These are phyloP conservation scores for Caerostris darwini DNA, from an alignment of 1,140 invertebrate species.

Conservation along the genomic window DNA sequence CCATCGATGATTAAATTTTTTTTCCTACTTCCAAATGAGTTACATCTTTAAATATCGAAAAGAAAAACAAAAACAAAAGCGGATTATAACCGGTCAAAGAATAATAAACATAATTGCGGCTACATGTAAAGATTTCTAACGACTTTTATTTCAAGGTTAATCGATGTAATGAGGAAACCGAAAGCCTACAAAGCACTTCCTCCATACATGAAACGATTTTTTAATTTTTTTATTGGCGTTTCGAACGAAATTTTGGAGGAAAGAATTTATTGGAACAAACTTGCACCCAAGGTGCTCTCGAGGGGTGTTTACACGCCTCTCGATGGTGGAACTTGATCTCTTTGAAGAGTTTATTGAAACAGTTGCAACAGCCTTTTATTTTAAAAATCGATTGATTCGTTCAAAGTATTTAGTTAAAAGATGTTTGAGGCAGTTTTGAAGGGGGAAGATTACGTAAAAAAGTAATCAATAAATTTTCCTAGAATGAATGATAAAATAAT, in stretches of 20 bases:
- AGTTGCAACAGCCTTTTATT: not conserved
- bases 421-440: too few species aligned
- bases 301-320: not conserved
- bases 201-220: not conserved
- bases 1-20: not conserved
- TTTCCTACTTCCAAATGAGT: not conserved
- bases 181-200: not conserved
- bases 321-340: not conserved
- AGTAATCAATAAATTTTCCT: too few species aligned
- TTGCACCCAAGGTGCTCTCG: not conserved
- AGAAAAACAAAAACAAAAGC: not conserved
- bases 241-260: not conserved
- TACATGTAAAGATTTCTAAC: not conserved
- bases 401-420: too few species aligned
- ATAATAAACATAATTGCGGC: not conserved
- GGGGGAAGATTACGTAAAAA: too few species aligned
- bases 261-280: not conserved
- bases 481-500: too few species aligned
- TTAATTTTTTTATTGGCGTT: not conserved
- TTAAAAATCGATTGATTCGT: not conserved
- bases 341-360: slow-evolving; percentile 31
- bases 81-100: not conserved
- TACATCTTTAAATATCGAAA: not conserved
- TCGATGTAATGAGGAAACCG: not conserved
- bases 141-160: not conserved